Conservation (phyloP, 2,113 vertebrate genomes). For the Salvelinus alpinus region DNA sequence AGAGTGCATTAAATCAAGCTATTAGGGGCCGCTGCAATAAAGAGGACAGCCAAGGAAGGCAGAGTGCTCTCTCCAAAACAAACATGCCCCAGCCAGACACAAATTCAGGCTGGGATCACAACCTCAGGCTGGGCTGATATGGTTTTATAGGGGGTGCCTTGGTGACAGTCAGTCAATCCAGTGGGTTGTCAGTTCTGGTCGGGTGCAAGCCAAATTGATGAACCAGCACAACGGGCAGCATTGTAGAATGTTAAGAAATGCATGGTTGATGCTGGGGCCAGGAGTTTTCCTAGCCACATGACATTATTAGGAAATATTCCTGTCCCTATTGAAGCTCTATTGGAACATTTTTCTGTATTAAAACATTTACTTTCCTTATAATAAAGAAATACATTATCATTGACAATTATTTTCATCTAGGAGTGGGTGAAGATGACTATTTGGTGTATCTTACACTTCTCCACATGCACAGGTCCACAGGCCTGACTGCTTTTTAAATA, state of each 20-base stretch:
- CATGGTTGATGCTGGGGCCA: background rate
- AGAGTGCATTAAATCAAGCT: constrained; percentile 71
- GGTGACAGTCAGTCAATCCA: constrained; percentile 5
- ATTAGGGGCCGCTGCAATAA: constrained; percentile 67
- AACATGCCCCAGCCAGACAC: constrained; percentile 44
- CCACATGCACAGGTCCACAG: constrained; percentile 12
- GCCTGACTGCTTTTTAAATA: constrained; percentile 32
- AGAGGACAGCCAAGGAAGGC: constrained; percentile 53
- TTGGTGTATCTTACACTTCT: background rate
- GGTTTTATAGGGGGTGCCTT: background rate
- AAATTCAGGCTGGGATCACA: constrained; percentile 42
- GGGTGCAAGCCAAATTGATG: background rate
- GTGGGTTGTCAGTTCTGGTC: background rate
- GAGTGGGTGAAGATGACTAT: background rate
- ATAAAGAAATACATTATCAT: background rate
- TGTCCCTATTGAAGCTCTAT: background rate
- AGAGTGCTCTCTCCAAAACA: constrained; percentile 56
- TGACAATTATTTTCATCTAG: background rate
- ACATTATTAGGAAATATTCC: no score
- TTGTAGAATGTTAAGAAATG: background rate
- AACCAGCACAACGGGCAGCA: background rate
- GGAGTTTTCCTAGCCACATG: no score
- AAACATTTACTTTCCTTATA: background rate
- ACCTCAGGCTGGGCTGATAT: constrained; percentile 41
- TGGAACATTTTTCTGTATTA: background rate